These are phyloP conservation scores for Polietes domitor DNA, from an alignment of 2,888 invertebrate genomes.

Conservation along the genomic window DNA sequence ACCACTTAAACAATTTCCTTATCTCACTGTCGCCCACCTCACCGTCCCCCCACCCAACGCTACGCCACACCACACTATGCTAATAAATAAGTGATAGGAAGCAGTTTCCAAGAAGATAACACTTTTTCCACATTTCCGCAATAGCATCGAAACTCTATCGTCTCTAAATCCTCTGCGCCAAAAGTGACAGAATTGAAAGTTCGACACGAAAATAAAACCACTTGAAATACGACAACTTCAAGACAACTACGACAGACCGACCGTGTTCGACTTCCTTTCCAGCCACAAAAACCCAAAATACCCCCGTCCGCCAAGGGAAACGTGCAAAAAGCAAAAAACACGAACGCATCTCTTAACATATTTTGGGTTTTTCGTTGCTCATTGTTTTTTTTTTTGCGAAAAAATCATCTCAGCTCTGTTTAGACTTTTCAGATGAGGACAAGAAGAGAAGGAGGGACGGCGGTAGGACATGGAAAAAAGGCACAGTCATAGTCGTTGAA, in stretches of 20 bases:
- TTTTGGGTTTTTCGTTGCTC: slow-evolving; percentile 17
- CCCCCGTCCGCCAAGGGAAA: neutral
- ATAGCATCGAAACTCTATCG: slow-evolving; percentile 39
- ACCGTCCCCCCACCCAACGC: neutral
- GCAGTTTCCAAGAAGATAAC: slow-evolving; percentile 44
- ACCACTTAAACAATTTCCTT: slow-evolving; percentile 60
- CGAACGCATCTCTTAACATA: neutral
- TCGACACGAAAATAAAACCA: slow-evolving; percentile 19
- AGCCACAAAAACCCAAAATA: neutral
- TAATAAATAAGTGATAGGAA: slow-evolving; percentile 50
- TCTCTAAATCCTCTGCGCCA: slow-evolving; percentile 2
- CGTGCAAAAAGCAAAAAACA: too few relatives aligned
- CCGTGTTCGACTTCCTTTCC: neutral
- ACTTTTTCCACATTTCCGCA: slow-evolving; percentile 48
- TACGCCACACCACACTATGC: slow-evolving; percentile 5
- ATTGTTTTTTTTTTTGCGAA: slow-evolving; percentile 12
- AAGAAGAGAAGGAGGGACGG: neutral
- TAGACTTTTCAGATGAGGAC: slow-evolving; percentile 45
- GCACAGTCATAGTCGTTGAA: neutral
- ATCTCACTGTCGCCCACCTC: neutral
- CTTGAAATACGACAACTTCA: neutral
- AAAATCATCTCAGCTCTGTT: slow-evolving; percentile 51
- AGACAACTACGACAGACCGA: neutral
- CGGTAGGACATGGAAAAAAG: neutral
- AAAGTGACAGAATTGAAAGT: neutral